phyloP scores from a whole-genome alignment of 1,140 invertebrate genomes.

The Zaprionus taronus region DNA sequence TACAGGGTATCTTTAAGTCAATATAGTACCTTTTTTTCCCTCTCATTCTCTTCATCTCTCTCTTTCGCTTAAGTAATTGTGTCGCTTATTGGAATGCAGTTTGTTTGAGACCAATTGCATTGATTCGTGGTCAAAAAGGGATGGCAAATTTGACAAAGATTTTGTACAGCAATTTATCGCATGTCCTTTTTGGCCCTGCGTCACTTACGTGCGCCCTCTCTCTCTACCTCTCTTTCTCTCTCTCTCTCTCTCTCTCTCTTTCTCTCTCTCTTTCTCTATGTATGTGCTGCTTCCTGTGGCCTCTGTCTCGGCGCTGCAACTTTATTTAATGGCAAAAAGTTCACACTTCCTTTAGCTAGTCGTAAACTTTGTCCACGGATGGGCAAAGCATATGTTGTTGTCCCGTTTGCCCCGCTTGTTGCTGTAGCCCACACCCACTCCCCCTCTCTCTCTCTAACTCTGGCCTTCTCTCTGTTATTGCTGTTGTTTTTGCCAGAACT shows the following conservation, averaged over 20 bases:
- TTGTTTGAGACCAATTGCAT: slow-evolving; percentile 54
- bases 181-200: slow-evolving; percentile 39
- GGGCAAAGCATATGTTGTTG: slow-evolving; percentile 48
- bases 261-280: neutral
- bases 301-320: slow-evolving; percentile 15
- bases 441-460: neutral
- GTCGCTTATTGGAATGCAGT: slow-evolving; percentile 49
- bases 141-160: slow-evolving; percentile 63
- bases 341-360: slow-evolving; percentile 71
- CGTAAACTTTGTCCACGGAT: slow-evolving; percentile 61
- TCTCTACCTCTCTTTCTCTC: neutral
- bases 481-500: slow-evolving; percentile 62
- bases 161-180: slow-evolving; percentile 58
- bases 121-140: slow-evolving; percentile 57
- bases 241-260: neutral
- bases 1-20: neutral
- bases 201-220: neutral
- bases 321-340: slow-evolving; percentile 71
- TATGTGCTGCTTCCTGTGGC: slow-evolving; percentile 4
- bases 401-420: slow-evolving; percentile 1
- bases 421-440: neutral
- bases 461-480: neutral
- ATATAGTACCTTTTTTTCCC: neutral
- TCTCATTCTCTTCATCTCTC: neutral
- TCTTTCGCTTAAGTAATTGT: slow-evolving; percentile 29